phyloP scores from a whole-genome alignment of 2,888 invertebrate genomes.

The Lithophane ornitopus region DNA sequence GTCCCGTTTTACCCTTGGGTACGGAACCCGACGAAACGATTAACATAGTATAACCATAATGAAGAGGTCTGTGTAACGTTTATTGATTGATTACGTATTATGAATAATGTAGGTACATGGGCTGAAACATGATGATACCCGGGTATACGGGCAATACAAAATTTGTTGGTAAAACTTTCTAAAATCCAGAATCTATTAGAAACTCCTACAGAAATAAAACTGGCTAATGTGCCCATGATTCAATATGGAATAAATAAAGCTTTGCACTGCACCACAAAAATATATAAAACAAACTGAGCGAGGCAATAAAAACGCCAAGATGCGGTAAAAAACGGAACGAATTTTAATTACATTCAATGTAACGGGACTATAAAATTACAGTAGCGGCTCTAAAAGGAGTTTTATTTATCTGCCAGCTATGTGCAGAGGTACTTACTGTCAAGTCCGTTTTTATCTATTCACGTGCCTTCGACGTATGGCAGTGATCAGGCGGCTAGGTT shows the following conservation, averaged over 20 bases:
- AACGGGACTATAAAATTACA: constrained; percentile 68
- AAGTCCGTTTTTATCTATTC: constrained; percentile 51
- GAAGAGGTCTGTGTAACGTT: not conserved
- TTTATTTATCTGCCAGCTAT: constrained; percentile 56
- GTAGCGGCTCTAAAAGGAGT: constrained; percentile 64
- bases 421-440: constrained; percentile 53
- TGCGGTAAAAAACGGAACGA: constrained; percentile 67
- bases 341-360: constrained; percentile 67
- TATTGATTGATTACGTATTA: not conserved
- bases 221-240: constrained; percentile 14
- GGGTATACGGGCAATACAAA: not conserved
- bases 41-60: too few species aligned
- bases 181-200: not conserved
- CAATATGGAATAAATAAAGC: constrained; percentile 21
- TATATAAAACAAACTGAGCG: constrained; percentile 51
- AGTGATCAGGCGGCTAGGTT: constrained; percentile 2
- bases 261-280: constrained; percentile 36
- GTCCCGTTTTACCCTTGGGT: too few species aligned
- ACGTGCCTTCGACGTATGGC: constrained; percentile 28
- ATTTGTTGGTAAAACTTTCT: not conserved
- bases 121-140: too few species aligned
- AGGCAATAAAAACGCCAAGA: constrained; percentile 60
- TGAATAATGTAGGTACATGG: not conserved
- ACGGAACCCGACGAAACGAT: not conserved
- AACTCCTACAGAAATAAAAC: constrained; percentile 10